Evolutionary conservation across 2,113 vertebrate species (phyloP).

Genomic region (Todiramphus chloris): DNA sequence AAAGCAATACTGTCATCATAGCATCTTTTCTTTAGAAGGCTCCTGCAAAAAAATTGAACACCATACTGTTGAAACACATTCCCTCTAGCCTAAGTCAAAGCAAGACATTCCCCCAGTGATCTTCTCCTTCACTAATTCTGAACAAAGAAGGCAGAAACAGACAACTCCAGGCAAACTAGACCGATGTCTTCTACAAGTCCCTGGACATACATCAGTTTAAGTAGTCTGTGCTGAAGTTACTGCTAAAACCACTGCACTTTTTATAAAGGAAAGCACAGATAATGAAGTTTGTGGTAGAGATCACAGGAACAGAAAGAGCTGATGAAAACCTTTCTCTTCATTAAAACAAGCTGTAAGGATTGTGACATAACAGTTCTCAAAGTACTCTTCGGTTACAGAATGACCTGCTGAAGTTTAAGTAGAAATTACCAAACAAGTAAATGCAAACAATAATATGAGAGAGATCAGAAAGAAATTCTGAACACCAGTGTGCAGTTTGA

Average conservation of each 20-base stretch:
- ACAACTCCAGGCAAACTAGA: background rate
- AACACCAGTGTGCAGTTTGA: background rate
- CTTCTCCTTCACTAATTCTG: background rate
- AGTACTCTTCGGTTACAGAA: background rate
- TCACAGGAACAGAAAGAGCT: background rate
- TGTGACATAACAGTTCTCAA: background rate
- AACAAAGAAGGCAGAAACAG: background rate
- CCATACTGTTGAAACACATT: background rate
- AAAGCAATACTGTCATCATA: background rate
- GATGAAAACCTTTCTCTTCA: background rate
- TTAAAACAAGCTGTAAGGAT: background rate
- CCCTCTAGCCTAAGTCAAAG: background rate
- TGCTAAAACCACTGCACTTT: background rate
- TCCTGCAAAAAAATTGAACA: background rate
- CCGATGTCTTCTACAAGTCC: background rate
- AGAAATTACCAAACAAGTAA: background rate
- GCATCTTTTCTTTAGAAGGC: background rate
- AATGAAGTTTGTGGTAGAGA: background rate
- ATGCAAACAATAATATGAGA: background rate
- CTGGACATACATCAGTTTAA: background rate
- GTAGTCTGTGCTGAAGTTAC: background rate
- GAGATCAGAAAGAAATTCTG: background rate
- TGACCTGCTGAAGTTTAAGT: background rate
- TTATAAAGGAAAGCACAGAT: background rate
- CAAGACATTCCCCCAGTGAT: accelerated